phyloP scores from a whole-genome alignment of 2,888 invertebrate genomes.

The Caradrina kadenii region DNA sequence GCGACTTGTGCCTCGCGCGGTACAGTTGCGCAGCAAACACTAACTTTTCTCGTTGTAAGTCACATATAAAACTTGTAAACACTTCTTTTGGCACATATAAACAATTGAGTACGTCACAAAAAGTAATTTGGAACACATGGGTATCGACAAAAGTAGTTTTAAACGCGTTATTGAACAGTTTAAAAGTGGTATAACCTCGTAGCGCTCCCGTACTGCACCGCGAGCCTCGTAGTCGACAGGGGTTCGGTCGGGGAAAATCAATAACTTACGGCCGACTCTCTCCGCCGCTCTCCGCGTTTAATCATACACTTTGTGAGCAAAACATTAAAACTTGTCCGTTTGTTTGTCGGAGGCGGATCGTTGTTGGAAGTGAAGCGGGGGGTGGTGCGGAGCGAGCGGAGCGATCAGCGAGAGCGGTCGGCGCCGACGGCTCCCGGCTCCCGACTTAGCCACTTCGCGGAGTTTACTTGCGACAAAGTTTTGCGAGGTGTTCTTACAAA shows the following conservation, averaged over 20 bases:
- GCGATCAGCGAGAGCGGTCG: slow-evolving; percentile 74
- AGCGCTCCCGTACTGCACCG: slow-evolving; percentile 77
- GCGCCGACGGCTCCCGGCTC: slow-evolving; percentile 72
- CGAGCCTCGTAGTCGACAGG: slow-evolving; percentile 87
- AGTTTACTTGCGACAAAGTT: slow-evolving; percentile 89
- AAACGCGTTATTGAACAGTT: slow-evolving; percentile 72
- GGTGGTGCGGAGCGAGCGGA: slow-evolving; percentile 69
- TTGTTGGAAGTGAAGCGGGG: slow-evolving; percentile 75
- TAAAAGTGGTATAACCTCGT: slow-evolving; percentile 75
- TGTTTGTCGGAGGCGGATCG: slow-evolving; percentile 88
- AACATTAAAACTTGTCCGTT: slow-evolving; percentile 91
- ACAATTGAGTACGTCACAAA: slow-evolving; percentile 69
- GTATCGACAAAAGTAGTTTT: slow-evolving; percentile 76
- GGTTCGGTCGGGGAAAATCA: slow-evolving; percentile 90
- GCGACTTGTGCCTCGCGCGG: slow-evolving; percentile 81
- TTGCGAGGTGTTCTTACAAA: slow-evolving; percentile 89
- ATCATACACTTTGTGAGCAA: slow-evolving; percentile 91
- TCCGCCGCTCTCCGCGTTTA: slow-evolving; percentile 90
- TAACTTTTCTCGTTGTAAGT: slow-evolving; percentile 86
- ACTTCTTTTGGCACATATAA: slow-evolving; percentile 70
- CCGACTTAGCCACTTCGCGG: slow-evolving; percentile 75
- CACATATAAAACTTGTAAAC: slow-evolving; percentile 80
- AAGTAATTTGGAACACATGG: slow-evolving; percentile 71
- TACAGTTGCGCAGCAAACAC: slow-evolving; percentile 82
- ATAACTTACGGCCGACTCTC: slow-evolving; percentile 91